A percentile compares a stretch with the other conserved stretches of the same genome.
phyloP scores from a whole-genome alignment of 1,140 invertebrate species.

The Littorina saxatilis region DNA sequence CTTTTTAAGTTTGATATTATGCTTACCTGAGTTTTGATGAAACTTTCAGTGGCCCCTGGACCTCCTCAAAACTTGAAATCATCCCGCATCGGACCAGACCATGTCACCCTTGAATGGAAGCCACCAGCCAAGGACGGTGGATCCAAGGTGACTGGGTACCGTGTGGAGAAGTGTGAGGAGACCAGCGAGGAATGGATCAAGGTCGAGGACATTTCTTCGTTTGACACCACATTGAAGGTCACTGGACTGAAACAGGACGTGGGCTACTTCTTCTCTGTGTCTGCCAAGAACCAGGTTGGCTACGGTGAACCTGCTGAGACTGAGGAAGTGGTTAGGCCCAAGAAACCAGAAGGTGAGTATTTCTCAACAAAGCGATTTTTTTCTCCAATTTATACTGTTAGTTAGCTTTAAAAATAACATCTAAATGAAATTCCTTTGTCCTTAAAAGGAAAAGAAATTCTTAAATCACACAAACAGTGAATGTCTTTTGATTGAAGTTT shows the following conservation, averaged over 20 bases:
- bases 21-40: too few relatives aligned
- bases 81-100: conserved; percentile 94
- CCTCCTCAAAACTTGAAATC: conserved; percentile 94
- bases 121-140: conserved; percentile 94
- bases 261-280: conserved; percentile 97
- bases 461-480: too few relatives aligned
- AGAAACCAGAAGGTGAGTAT: conserved; percentile 62
- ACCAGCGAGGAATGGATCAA: conserved; percentile 64
- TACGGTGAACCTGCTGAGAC: conserved; percentile 90
- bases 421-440: too few relatives aligned
- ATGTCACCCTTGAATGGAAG: conserved; percentile 95
- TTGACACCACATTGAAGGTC: conserved; percentile 73
- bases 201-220: conserved; percentile 59
- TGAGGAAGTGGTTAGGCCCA: conserved; percentile 77
- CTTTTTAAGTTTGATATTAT: too few relatives aligned
- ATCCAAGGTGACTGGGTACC: conserved; percentile 85
- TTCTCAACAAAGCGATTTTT: too few relatives aligned
- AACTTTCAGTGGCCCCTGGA: conserved; percentile 88
- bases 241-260: conserved; percentile 93
- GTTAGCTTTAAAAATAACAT: too few relatives aligned
- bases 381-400: too few relatives aligned
- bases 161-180: conserved; percentile 64
- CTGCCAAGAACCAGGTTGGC: conserved; percentile 97
- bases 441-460: too few relatives aligned
- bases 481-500: too few relatives aligned